Evolutionary conservation across 2,888 invertebrate genomes (phyloP).

Genomic region (Chymomyza amoena): DNA sequence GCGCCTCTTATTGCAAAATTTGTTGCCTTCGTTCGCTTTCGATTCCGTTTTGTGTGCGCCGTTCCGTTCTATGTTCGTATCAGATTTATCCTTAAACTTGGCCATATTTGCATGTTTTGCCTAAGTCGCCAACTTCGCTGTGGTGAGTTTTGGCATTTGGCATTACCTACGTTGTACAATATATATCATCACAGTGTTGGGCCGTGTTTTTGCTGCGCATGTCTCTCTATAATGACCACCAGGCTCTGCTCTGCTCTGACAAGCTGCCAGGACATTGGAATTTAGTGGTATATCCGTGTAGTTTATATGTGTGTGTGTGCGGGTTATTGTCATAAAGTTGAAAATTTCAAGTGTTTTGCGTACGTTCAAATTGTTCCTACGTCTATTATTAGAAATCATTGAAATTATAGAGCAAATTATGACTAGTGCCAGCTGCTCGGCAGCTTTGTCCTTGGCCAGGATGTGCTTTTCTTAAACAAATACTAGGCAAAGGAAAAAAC

Average conservation of each 20-base stretch:
- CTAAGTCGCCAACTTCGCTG: conserved; percentile 16
- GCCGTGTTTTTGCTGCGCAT: conserved; percentile 50
- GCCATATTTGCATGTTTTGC: conserved; percentile 40
- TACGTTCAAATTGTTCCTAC: conserved; percentile 23
- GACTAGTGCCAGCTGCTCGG: not conserved
- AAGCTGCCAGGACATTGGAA: conserved; percentile 42
- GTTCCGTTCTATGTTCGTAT: conserved; percentile 7
- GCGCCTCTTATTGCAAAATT: conserved; percentile 26
- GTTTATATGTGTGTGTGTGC: conserved; percentile 10
- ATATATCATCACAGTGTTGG: not conserved
- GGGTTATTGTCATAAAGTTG: conserved; percentile 30
- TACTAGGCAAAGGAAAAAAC: conserved; percentile 7
- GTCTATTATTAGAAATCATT: conserved; percentile 32
- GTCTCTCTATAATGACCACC: conserved; percentile 48
- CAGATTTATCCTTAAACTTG: conserved; percentile 72
- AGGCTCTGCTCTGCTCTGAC: conserved; percentile 3
- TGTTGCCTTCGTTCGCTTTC: conserved; percentile 7
- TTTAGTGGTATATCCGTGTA: conserved; percentile 1
- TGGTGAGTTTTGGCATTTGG: conserved; percentile 45
- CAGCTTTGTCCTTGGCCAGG: not conserved
- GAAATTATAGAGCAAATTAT: conserved; percentile 38
- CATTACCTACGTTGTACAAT: too few relatives aligned
- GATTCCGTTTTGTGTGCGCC: not conserved
- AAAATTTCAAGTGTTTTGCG: conserved; percentile 42
- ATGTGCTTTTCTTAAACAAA: conserved; percentile 8